phyloP scores from a whole-genome alignment of 2,113 vertebrate species.

The Apistogramma diplotaenia region DNA sequence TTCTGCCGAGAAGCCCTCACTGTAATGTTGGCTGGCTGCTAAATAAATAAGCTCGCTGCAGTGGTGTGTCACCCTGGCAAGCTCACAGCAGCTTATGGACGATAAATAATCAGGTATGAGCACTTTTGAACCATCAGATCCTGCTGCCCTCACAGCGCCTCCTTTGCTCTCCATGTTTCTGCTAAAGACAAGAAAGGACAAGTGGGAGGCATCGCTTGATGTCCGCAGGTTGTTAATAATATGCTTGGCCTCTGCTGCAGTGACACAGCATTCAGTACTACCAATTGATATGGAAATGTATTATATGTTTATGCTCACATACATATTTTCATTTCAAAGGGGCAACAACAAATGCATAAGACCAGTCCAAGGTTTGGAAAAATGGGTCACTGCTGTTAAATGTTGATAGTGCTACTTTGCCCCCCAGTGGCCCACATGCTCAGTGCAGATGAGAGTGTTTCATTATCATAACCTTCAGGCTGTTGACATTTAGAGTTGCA shows the following conservation, averaged over 20 bases:
- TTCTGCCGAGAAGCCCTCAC: constrained; percentile 29
- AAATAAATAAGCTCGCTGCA: constrained; percentile 38
- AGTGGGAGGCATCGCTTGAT: constrained; percentile 1
- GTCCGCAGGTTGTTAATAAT: constrained; percentile 40
- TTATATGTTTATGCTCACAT: constrained; percentile 65
- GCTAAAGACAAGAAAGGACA: constrained; percentile 30
- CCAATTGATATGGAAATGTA: constrained; percentile 63
- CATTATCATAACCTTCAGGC: constrained; percentile 56
- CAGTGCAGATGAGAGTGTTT: constrained; percentile 62
- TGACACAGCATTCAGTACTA: constrained; percentile 42
- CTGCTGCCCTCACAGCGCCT: background rate
- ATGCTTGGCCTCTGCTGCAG: constrained; percentile 32
- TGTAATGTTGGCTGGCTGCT: constrained; percentile 8
- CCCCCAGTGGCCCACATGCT: constrained; percentile 74
- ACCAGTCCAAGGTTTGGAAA: constrained; percentile 61
- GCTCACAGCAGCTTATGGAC: constrained; percentile 11
- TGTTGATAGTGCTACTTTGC: constrained; percentile 77
- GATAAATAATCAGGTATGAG: constrained; percentile 34
- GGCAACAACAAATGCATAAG: constrained; percentile 64
- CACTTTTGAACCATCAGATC: background rate
- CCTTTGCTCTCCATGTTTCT: background rate
- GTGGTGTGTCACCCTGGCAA: background rate
- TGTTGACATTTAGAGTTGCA: constrained; percentile 41
- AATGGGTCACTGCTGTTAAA: constrained; percentile 77
- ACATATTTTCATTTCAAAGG: constrained; percentile 69